phyloP scores from a whole-genome alignment of 2,113 vertebrate genomes.

The Campylorhamphus procurvoides region DNA sequence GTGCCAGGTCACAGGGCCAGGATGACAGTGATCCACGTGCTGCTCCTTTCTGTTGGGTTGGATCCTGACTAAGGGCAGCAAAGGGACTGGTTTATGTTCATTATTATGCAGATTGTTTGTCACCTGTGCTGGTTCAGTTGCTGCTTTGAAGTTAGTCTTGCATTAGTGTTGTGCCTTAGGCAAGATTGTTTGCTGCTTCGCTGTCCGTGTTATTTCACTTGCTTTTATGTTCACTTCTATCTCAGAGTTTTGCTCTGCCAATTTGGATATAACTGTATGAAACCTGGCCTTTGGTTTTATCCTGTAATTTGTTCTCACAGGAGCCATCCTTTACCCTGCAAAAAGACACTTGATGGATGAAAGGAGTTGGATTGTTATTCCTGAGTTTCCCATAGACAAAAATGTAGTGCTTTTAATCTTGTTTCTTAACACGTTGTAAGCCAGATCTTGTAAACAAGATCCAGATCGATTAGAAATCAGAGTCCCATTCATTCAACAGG shows the following conservation, averaged over 20 bases:
- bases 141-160: slow-evolving; percentile 49
- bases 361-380: neutral
- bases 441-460: neutral
- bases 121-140: slow-evolving; percentile 8
- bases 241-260: neutral
- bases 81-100: neutral
- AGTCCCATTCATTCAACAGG: neutral
- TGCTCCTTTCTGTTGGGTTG: neutral
- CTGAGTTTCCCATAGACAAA: neutral
- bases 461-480: neutral
- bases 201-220: neutral
- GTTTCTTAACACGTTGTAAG: neutral
- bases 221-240: neutral
- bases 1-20: fast-evolving
- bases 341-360: neutral
- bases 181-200: slow-evolving; percentile 13
- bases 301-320: neutral
- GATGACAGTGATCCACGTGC: fast-evolving
- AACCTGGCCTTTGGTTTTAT: neutral
- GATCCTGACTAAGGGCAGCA: neutral
- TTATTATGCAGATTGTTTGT: slow-evolving; percentile 28
- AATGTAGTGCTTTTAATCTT: neutral
- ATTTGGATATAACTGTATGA: neutral
- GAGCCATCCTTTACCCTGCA: neutral
- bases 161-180: slow-evolving; percentile 20